Conservation (phyloP, 2,113 vertebrate species). For the Silurus meridionalis region DNA sequence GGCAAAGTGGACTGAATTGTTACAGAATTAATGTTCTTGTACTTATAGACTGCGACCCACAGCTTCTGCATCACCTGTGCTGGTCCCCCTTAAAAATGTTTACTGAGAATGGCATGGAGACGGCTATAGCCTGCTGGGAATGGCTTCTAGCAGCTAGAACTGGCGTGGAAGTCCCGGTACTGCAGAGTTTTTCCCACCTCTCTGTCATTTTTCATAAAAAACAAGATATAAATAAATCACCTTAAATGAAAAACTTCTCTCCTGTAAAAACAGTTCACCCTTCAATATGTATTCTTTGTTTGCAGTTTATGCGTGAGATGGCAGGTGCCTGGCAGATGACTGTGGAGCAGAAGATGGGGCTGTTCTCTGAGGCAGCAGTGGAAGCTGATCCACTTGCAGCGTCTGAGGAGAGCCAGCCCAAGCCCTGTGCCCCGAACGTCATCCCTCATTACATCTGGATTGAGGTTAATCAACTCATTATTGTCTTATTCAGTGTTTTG, state of each 20-base stretch:
- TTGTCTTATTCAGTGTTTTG: not conserved
- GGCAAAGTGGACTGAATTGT: too few species aligned
- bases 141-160: constrained; percentile 94
- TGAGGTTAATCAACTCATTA: constrained; percentile 72
- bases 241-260: not conserved
- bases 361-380: constrained; percentile 88
- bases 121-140: constrained; percentile 96
- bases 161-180: constrained; percentile 93
- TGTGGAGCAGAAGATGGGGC: constrained; percentile 90
- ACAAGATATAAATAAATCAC: not conserved
- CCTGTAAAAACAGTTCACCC: not conserved
- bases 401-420: constrained; percentile 91
- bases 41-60: constrained; percentile 85
- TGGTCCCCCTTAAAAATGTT: constrained; percentile 98
- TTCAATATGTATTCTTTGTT: not conserved
- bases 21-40: not conserved
- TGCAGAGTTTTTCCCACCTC: not conserved
- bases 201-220: not conserved
- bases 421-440: constrained; percentile 88
- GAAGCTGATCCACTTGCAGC: constrained; percentile 96
- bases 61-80: constrained; percentile 94
- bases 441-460: constrained; percentile 97
- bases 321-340: constrained; percentile 99
- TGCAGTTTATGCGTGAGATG: constrained; percentile 97
- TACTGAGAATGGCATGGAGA: constrained; percentile 93